A percentile compares a stretch with the other conserved stretches of the same genome.
These are phyloP conservation scores for Clitarchus hookeri DNA, from an alignment of 2,888 invertebrate genomes.

Conservation along the genomic window DNA sequence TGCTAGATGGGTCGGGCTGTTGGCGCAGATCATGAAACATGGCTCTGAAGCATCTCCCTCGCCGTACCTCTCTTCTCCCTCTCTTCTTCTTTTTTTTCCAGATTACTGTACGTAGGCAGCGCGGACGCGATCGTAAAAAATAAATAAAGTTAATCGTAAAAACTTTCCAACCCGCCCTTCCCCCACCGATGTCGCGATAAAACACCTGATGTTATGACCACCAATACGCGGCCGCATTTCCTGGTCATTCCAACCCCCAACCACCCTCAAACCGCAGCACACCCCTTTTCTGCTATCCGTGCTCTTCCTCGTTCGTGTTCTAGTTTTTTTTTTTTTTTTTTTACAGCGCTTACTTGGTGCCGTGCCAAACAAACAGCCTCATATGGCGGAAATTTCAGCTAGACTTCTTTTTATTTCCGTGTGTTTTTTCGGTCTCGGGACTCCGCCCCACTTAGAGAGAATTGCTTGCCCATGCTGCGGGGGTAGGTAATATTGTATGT, in stretches of 20 bases:
- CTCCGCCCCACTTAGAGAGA: not conserved
- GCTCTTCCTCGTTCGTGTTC: not conserved
- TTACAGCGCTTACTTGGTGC: not conserved
- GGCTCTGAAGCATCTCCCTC: not conserved
- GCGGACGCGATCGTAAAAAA: not conserved
- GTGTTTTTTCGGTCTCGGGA: not conserved
- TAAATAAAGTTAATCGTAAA: constrained; percentile 14
- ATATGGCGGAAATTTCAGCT: not conserved
- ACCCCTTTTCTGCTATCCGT: not conserved
- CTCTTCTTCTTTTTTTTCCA: not conserved
- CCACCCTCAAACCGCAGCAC: not conserved
- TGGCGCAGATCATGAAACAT: not conserved
- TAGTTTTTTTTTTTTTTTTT: not conserved
- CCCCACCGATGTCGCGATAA: not conserved
- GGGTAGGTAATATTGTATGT: not conserved
- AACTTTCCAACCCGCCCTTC: not conserved
- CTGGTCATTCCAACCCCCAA: not conserved
- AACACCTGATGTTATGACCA: constrained; percentile 8
- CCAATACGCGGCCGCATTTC: constrained; percentile 14
- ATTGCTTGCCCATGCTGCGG: not conserved
- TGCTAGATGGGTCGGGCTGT: not conserved
- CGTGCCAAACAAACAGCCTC: not conserved
- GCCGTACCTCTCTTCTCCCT: not conserved
- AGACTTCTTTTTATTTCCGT: not conserved
- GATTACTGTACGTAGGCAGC: not conserved